Percentiles rank a stretch among this genome's conserved stretches.
These are phyloP conservation scores for Drosophila leontia DNA, from an alignment of 1,140 invertebrate genomes.

Conservation along the genomic window DNA sequence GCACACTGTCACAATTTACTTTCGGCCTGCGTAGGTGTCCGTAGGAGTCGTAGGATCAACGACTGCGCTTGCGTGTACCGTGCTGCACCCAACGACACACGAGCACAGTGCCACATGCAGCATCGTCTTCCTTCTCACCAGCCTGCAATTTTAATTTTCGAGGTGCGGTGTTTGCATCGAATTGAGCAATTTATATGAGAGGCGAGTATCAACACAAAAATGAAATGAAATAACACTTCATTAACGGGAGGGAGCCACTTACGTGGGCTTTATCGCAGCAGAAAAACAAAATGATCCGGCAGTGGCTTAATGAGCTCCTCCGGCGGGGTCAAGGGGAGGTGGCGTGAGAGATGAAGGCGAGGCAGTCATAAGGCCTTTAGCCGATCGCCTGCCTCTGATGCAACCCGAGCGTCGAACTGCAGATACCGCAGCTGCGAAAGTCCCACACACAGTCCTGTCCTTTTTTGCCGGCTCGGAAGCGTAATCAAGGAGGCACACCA, in stretches of 20 bases:
- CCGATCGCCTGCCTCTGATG: conserved; percentile 37
- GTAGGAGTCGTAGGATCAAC: conserved; percentile 32
- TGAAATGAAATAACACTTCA: conserved; percentile 77
- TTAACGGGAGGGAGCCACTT: conserved; percentile 51
- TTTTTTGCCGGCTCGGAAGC: conserved; percentile 27
- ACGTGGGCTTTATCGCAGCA: conserved; percentile 60
- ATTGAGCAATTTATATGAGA: conserved; percentile 75
- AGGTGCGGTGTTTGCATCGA: conserved; percentile 72
- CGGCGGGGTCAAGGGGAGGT: conserved; percentile 35
- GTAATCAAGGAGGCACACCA: conserved; percentile 47
- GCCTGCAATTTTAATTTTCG: conserved; percentile 34
- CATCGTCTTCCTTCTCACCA: conserved; percentile 24
- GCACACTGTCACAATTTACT: conserved; percentile 43
- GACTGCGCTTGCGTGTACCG: conserved; percentile 34
- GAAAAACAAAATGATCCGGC: conserved; percentile 61
- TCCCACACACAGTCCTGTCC: conserved; percentile 5
- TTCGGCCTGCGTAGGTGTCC: conserved; percentile 48
- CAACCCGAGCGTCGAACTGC: conserved; percentile 3
- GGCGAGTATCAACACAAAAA: conserved; percentile 33
- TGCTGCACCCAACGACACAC: conserved; percentile 48
- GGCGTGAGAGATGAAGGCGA: conserved; percentile 52
- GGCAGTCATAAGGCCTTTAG: conserved; percentile 51
- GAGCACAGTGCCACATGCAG: conserved; percentile 8
- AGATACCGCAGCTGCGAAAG: conserved; percentile 8
- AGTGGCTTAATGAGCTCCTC: conserved; percentile 69